Evolutionary conservation across 1,140 invertebrate genomes (phyloP).

Genomic region (Apis laboriosa): DNA sequence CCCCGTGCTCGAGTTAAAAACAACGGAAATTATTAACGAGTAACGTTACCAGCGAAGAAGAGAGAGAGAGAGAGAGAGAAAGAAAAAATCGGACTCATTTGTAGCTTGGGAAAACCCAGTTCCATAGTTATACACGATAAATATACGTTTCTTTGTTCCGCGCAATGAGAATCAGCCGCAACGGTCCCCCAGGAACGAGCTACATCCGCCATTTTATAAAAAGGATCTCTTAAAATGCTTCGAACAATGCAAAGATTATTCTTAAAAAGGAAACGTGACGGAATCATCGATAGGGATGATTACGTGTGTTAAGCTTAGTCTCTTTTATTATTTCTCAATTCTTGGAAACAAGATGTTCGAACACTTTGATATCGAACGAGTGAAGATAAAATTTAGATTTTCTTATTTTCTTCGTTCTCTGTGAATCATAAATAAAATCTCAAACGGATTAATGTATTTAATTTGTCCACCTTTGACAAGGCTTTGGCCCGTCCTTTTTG

Average conservation of each 20-base stretch:
- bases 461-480: too few species aligned
- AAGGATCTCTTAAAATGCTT: not conserved
- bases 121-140: constrained; percentile 25
- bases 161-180: constrained; percentile 2
- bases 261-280: constrained; percentile 9
- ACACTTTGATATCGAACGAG: too few species aligned
- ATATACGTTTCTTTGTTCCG: not conserved
- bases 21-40: constrained; percentile 40
- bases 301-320: too few species aligned
- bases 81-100: not conserved
- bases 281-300: constrained; percentile 43
- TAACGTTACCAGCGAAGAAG: not conserved
- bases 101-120: constrained; percentile 16
- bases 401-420: too few species aligned
- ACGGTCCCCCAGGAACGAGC: not conserved
- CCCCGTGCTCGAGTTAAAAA: not conserved
- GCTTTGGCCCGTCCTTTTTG: too few species aligned
- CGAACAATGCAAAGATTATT: not conserved
- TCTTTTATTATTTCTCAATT: too few species aligned
- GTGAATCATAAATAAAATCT: too few species aligned
- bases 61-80: not conserved
- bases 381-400: too few species aligned
- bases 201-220: not conserved
- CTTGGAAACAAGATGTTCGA: too few species aligned
- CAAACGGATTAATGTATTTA: too few species aligned